Conservation (phyloP, 2,888 invertebrate genomes). For the Brachypterus glaber region DNA sequence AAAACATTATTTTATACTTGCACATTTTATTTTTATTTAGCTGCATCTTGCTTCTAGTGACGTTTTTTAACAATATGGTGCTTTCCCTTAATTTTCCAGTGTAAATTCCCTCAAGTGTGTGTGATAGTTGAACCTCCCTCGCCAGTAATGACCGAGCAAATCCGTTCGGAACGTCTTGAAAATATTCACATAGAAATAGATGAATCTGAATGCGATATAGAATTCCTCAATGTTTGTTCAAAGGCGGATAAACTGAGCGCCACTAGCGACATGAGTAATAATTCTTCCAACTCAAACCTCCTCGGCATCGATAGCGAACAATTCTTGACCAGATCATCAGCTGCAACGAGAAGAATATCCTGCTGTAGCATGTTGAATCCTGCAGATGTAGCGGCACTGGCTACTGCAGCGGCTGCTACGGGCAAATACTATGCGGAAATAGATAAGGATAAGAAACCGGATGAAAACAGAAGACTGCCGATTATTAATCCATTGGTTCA, state of each 20-base stretch:
- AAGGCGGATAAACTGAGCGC: constrained; percentile 34
- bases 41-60: too few relatives aligned
- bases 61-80: too few relatives aligned
- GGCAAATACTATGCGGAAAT: constrained; percentile 42
- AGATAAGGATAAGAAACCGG: constrained; percentile 31
- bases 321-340: constrained; percentile 66
- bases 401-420: constrained; percentile 52
- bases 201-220: constrained; percentile 30
- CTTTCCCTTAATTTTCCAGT: too few relatives aligned
- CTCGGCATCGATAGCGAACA: constrained; percentile 53
- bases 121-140: constrained; percentile 69
- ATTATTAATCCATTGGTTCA: constrained; percentile 85
- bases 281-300: constrained; percentile 50
- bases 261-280: constrained; percentile 36
- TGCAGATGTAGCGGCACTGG: constrained; percentile 51
- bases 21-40: too few relatives aligned
- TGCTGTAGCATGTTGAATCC: constrained; percentile 82
- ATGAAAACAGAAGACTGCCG: constrained; percentile 58
- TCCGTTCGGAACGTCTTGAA: constrained; percentile 31
- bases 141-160: constrained; percentile 53
- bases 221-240: constrained; percentile 32
- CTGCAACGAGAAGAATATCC: constrained; percentile 81
- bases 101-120: constrained; percentile 54
- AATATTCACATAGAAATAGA: constrained; percentile 35
- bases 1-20: too few relatives aligned